Conservation (phyloP, 1,140 invertebrate species). For the Ceratosolen solmsi region DNA sequence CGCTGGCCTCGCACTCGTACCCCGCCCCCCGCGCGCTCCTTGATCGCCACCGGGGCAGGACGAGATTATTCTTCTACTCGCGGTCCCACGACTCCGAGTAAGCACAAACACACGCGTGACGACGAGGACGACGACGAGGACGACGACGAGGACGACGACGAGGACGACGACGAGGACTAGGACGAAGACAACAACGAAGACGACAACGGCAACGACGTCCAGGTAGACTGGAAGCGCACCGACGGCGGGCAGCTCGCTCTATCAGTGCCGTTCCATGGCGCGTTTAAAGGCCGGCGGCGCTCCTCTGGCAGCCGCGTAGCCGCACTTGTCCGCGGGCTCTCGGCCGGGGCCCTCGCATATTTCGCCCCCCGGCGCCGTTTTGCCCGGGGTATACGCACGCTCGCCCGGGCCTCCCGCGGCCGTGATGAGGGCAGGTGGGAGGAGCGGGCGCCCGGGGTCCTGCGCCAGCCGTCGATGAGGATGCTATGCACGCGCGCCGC, state of each 20-base stretch:
- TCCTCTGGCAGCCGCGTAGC: neutral
- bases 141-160: neutral
- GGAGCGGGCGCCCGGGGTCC: too few species aligned
- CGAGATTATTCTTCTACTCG: too few species aligned
- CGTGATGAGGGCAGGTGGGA: too few species aligned
- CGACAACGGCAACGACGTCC: neutral
- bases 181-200: neutral
- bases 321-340: constrained; percentile 43
- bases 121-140: neutral
- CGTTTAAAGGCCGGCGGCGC: constrained; percentile 46
- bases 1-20: neutral
- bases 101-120: neutral
- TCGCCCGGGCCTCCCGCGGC: neutral
- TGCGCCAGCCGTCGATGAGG: neutral
- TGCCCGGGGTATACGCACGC: neutral
- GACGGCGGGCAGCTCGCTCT: neutral
- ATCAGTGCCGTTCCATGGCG: constrained; percentile 23
- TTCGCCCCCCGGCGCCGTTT: neutral
- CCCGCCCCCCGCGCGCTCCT: neutral
- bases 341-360: constrained; percentile 3
- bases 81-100: too few species aligned
- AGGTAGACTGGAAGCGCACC: neutral
- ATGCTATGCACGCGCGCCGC: constrained; percentile 2
- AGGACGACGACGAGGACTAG: neutral
- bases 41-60: too few species aligned